Evolutionary conservation across 2,888 invertebrate species (phyloP).

Genomic region (Polyommatus icarus): DNA sequence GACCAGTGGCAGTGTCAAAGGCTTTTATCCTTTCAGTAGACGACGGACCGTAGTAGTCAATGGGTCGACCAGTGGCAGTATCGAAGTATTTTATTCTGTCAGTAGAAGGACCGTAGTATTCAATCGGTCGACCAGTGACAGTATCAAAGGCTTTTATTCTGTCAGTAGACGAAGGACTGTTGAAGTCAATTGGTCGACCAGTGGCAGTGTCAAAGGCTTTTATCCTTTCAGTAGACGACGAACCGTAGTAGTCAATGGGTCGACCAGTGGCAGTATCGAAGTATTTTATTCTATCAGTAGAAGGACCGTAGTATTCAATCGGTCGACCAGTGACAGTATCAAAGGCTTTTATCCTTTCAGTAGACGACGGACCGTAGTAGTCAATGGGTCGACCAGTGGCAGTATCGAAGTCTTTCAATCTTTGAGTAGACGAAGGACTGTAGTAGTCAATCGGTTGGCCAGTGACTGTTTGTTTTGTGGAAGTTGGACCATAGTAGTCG

Average conservation of each 20-base stretch:
- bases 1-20: background rate
- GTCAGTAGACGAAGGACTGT: background rate
- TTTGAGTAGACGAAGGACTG: background rate
- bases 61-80: background rate
- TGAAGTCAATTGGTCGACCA: background rate
- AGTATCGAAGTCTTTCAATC: background rate
- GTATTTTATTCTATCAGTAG: background rate
- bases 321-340: background rate
- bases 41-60: background rate
- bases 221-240: background rate
- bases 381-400: background rate
- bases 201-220: background rate
- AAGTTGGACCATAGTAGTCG: conserved; percentile 30
- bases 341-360: background rate
- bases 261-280: background rate
- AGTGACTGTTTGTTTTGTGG: conserved; percentile 35
- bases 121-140: background rate
- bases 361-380: background rate
- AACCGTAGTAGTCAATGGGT: background rate
- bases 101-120: background rate
- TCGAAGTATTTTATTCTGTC: background rate
- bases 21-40: background rate
- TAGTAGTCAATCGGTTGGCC: background rate
- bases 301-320: background rate
- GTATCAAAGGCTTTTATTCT: background rate